Conservation (phyloP, 2,113 vertebrate genomes). For the Menidia beryllina region DNA sequence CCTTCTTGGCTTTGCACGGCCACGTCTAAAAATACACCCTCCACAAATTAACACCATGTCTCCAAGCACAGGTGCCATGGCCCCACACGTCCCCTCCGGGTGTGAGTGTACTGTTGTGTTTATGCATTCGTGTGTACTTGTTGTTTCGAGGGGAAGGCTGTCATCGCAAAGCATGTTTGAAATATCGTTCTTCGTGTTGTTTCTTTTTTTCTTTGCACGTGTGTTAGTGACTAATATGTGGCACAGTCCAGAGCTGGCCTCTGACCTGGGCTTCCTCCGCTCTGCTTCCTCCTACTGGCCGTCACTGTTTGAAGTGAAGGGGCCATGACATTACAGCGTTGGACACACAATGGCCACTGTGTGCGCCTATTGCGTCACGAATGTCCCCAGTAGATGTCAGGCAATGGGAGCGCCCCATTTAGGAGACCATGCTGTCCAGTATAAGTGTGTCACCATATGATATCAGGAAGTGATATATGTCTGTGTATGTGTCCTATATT, state of each 20-base stretch:
- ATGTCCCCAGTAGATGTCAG: conserved; percentile 72
- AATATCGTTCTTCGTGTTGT: neutral
- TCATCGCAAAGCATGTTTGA: conserved; percentile 9
- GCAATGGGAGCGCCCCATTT: conserved; percentile 67
- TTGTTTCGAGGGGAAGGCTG: conserved; percentile 15
- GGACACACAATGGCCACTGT: conserved; percentile 77
- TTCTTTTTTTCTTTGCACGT: conserved; percentile 35
- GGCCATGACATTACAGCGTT: conserved; percentile 71
- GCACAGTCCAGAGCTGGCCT: conserved; percentile 62
- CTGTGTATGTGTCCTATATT: conserved; percentile 16
- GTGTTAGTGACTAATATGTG: conserved; percentile 58
- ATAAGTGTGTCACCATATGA: conserved; percentile 67
- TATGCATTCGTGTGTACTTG: conserved; percentile 1
- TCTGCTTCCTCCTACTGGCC: conserved; percentile 64
- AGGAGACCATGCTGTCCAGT: conserved; percentile 65
- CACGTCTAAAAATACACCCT: conserved; percentile 70
- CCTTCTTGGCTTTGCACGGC: conserved; percentile 45
- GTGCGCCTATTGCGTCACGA: conserved; percentile 72
- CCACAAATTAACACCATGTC: conserved; percentile 67
- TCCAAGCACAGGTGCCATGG: conserved; percentile 53
- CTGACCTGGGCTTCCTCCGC: conserved; percentile 69
- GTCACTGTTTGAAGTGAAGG: conserved; percentile 76
- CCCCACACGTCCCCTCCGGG: conserved; percentile 44
- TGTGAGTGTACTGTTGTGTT: conserved; percentile 22
- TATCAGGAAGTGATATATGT: conserved; percentile 64